Conservation (phyloP, 2,888 invertebrate species). For the Drosophila silvestris region DNA sequence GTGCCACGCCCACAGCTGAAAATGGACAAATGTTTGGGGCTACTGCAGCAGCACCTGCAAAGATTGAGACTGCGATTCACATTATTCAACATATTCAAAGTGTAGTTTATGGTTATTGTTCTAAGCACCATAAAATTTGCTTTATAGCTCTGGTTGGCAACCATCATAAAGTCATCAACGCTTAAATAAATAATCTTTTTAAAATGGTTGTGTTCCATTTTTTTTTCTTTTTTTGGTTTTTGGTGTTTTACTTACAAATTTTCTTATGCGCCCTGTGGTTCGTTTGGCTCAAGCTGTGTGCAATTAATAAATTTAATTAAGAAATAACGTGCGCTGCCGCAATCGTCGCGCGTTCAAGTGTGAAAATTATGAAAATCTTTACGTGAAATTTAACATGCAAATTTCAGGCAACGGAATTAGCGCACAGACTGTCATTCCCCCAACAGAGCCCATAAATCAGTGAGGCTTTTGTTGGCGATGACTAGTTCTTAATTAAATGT, state of each 20-base stretch:
- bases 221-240: conserved; percentile 17
- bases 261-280: conserved; percentile 58
- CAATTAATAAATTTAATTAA: conserved; percentile 81
- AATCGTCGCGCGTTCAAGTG: conserved; percentile 69
- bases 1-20: conserved; percentile 25
- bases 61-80: background rate
- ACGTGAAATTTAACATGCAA: conserved; percentile 63
- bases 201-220: conserved; percentile 15
- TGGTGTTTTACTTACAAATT: conserved; percentile 16
- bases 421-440: conserved; percentile 23
- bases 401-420: conserved; percentile 49
- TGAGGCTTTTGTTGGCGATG: conserved; percentile 34
- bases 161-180: conserved; percentile 54
- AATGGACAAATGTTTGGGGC: conserved; percentile 6
- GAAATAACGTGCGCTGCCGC: conserved; percentile 64
- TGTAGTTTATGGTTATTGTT: background rate
- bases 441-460: conserved; percentile 51
- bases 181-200: conserved; percentile 63
- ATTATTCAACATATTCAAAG: background rate
- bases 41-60: conserved; percentile 8
- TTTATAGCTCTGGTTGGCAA: conserved; percentile 23
- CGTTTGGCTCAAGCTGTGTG: conserved; percentile 70
- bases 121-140: conserved; percentile 19
- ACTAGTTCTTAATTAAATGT: conserved; percentile 71
- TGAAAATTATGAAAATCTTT: conserved; percentile 79